Conservation (phyloP, 2,113 vertebrate genomes). For the Rhynchopsitta pachyrhyncha region DNA sequence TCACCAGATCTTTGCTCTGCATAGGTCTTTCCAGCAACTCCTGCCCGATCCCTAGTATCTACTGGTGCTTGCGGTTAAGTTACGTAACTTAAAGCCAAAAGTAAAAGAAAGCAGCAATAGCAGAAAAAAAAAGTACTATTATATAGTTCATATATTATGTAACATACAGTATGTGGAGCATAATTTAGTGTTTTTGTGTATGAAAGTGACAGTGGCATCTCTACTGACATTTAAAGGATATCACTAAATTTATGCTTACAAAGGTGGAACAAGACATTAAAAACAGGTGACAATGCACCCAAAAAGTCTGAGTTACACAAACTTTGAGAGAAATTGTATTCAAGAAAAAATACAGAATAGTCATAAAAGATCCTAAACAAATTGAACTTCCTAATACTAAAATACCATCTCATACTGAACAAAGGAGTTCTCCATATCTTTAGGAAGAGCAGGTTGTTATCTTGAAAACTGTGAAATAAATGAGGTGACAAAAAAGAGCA, state of each 20-base stretch:
- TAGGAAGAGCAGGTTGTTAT: not conserved
- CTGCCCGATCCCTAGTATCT: rapidly evolving
- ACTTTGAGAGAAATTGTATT: not conserved
- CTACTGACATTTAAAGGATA: not conserved
- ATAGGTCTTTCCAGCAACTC: not conserved
- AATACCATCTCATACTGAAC: not conserved
- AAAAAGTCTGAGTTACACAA: not conserved
- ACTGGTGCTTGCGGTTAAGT: not conserved
- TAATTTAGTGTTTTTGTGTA: not conserved
- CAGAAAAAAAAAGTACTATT: not conserved
- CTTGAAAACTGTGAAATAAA: constrained; percentile 6
- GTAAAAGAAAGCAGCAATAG: not conserved
- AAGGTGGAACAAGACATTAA: not conserved
- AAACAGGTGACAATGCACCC: not conserved
- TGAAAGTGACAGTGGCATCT: not conserved
- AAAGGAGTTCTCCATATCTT: not conserved
- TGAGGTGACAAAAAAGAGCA: not conserved
- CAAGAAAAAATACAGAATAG: not conserved
- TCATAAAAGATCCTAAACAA: not conserved
- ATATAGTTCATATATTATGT: too few species aligned
- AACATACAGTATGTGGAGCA: not conserved
- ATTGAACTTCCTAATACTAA: not conserved
- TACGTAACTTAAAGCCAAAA: not conserved
- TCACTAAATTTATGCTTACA: not conserved
- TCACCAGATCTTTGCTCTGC: not conserved